Evolutionary conservation across 2,113 vertebrate species (phyloP).

Genomic region (Perca schrenkii): DNA sequence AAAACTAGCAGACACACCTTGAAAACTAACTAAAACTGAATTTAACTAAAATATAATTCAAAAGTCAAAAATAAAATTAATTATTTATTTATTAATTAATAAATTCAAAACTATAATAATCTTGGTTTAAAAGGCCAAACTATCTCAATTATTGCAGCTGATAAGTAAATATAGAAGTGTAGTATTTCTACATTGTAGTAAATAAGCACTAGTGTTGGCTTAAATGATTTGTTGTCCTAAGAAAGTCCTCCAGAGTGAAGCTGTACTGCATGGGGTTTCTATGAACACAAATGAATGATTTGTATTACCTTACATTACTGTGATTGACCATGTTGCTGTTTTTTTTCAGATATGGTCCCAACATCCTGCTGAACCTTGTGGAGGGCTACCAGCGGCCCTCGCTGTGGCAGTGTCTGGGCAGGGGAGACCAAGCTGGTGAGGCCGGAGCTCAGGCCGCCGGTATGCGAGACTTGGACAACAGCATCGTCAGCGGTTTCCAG

Average conservation of each 20-base stretch:
- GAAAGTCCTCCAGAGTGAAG: background rate
- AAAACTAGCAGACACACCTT: too few species aligned
- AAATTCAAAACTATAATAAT: too few species aligned
- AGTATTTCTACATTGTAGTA: too few species aligned
- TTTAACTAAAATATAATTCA: too few species aligned
- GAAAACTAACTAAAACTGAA: too few species aligned
- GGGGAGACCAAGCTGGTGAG: slow-evolving; percentile 47
- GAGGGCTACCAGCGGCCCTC: slow-evolving; percentile 87
- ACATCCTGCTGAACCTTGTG: slow-evolving; percentile 90
- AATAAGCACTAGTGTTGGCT: background rate
- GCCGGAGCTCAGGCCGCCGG: slow-evolving; percentile 49
- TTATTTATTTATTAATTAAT: too few species aligned
- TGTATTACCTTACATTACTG: background rate
- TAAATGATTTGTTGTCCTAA: background rate
- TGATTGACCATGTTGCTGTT: background rate
- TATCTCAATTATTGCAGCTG: background rate
- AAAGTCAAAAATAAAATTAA: too few species aligned
- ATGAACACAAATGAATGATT: background rate
- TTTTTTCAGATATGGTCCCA: slow-evolving; percentile 89
- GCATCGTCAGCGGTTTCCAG: slow-evolving; percentile 95
- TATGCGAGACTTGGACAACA: slow-evolving; percentile 91
- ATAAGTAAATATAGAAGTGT: background rate
- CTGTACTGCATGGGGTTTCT: background rate
- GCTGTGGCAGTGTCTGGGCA: slow-evolving; percentile 89
- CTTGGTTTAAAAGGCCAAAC: background rate